Conservation (phyloP, 37 sponge, comb jelly and placozoan genomes). For the Halichondria panicea region DNA sequence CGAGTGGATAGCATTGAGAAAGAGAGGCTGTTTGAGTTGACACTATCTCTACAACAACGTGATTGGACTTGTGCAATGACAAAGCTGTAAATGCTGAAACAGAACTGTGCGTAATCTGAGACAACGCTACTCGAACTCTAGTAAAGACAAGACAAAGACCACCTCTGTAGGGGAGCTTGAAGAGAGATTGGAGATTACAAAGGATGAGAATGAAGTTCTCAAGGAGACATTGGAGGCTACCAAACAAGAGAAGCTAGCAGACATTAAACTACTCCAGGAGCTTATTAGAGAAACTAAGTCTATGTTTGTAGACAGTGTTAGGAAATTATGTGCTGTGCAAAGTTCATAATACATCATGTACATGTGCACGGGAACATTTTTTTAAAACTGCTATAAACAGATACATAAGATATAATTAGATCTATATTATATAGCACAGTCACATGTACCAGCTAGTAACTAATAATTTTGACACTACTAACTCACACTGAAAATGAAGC, state of each 20-base stretch:
- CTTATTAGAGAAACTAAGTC: slow-evolving; percentile 44
- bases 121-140: neutral
- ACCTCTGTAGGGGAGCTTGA: neutral
- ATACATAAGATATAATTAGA: no score
- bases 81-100: slow-evolving; percentile 4
- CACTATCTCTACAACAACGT: slow-evolving; percentile 30
- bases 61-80: slow-evolving; percentile 23
- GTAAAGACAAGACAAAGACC: no score
- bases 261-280: slow-evolving; percentile 27
- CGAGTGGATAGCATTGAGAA: no score
- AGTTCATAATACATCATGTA: no score
- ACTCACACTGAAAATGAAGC: no score
- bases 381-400: no score
- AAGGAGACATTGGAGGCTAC: slow-evolving; percentile 48
- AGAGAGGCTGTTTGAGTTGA: slow-evolving; percentile 59
- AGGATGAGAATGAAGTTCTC: slow-evolving; percentile 59
- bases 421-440: no score
- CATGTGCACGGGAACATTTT: no score
- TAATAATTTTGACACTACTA: no score
- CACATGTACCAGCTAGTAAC: no score
- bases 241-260: slow-evolving; percentile 51
- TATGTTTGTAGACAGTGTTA: slow-evolving; percentile 34
- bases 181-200: slow-evolving; percentile 22
- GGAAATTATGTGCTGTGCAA: no score
- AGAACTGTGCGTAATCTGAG: neutral